Evolutionary conservation across 2,888 invertebrate genomes (phyloP), one percentile per base, ranked within the genome.

Genomic region (Matsumyia berberina): DNA sequence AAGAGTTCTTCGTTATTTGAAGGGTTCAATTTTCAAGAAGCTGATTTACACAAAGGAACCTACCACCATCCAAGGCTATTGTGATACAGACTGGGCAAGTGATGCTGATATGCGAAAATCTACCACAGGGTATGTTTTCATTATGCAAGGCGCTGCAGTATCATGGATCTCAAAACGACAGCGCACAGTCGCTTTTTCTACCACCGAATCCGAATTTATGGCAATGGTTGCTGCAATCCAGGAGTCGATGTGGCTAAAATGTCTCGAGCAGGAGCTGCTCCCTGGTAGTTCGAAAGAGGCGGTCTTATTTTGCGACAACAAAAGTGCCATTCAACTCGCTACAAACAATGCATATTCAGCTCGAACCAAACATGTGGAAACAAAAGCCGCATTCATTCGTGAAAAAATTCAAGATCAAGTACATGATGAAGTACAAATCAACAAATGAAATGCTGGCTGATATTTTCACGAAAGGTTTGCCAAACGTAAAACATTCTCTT

Each of bases 201-300:
- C 86, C 29, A 85, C 73, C 4, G 83, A 86, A 46, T 87, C 86
- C 3, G 87, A 87, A 24, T 86, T 72, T 39, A 73, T 87, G 81
- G 80, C 86, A 1, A 57, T 87, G 15, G 81, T 86, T 12, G 74
- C 78, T 31, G 87, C 83, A 24, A 81, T 80, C 15, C 83, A 87
- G 53, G 82, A 87, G 46, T 73, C 80, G 24, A 64, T 76, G 35
- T 83, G 86, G 86, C 66, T 86, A 11, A 77, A 80, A 31, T 51
- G 79, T 6, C 64, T 64, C 1, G 46, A 49, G 6, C 9, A 64
- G 12, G 70, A 72, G 46, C 33, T 81, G n/a, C 67, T 60, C n/a
- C 49, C 55, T 3, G 19, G 19, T 1, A 19, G 19, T 37, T 7
- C 57, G n/a, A 37, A 19, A 19, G 17, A n/a, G 1, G 19, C 19